Evolutionary conservation across 2,113 vertebrate genomes (phyloP).

Genomic region (Callospermophilus lateralis): DNA sequence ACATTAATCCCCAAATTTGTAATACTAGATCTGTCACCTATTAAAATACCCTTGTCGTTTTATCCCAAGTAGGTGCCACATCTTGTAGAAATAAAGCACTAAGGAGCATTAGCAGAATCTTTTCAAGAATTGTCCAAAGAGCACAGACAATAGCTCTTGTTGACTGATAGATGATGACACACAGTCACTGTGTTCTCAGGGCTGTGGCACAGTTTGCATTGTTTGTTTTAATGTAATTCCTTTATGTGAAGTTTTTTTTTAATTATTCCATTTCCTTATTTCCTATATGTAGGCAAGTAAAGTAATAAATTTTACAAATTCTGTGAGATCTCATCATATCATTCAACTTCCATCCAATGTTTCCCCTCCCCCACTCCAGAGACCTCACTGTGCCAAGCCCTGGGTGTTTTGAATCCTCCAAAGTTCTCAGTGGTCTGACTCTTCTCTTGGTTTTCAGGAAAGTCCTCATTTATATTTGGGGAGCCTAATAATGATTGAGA

Average conservation of each 20-base stretch:
- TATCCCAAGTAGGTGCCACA: not conserved
- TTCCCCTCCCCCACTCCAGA: not conserved
- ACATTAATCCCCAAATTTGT: not conserved
- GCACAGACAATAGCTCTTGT: not conserved
- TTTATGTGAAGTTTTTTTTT: not conserved
- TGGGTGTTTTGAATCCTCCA: not conserved
- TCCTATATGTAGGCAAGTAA: not conserved
- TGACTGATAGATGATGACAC: not conserved
- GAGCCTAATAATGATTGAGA: not conserved
- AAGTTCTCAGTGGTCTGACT: not conserved
- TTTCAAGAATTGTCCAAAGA: not conserved
- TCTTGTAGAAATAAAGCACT: not conserved
- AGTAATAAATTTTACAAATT: not conserved
- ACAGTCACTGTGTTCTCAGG: not conserved
- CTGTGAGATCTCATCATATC: not conserved
- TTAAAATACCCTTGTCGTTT: conserved; percentile 8
- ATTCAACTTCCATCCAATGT: not conserved
- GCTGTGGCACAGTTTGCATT: not conserved
- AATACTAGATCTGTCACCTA: not conserved
- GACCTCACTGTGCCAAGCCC: not conserved
- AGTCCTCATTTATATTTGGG: not conserved
- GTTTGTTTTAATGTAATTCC: not conserved
- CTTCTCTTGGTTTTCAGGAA: not conserved
- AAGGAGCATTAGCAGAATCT: not conserved
- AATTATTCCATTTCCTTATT: not conserved